Conservation (phyloP, 2,888 invertebrate genomes). For the Dicyrtomina minuta region DNA sequence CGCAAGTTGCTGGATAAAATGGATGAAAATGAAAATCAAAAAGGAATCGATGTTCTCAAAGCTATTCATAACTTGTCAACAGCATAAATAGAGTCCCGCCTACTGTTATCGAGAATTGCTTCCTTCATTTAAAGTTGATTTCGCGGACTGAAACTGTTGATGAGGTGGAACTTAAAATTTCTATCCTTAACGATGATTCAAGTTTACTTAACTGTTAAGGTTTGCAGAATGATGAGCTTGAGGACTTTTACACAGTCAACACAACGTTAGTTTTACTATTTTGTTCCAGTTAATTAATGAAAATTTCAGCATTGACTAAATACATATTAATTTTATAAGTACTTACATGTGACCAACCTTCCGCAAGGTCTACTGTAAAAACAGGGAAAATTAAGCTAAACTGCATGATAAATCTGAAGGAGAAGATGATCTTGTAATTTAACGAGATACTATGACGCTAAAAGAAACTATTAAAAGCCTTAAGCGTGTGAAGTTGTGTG, state of each 20-base stretch:
- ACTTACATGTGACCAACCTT: neutral
- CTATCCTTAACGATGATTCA: neutral
- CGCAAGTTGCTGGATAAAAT: neutral
- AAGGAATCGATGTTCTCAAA: neutral
- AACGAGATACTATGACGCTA: neutral
- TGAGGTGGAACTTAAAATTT: neutral
- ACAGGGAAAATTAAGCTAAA: neutral
- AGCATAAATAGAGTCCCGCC: neutral
- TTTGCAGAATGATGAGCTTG: neutral
- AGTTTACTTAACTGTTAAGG: neutral
- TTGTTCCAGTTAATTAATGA: too few relatives aligned
- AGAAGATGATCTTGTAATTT: neutral
- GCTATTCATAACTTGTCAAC: neutral
- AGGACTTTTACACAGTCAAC: neutral
- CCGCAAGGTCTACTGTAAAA: neutral
- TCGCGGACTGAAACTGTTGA: neutral
- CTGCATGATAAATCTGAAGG: neutral
- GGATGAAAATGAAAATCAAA: neutral
- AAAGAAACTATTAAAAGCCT: too few relatives aligned
- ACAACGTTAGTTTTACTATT: too few relatives aligned
- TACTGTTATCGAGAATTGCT: slow-evolving; percentile 5
- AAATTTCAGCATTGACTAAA: neutral
- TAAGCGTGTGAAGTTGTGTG: too few relatives aligned
- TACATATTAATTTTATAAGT: neutral
- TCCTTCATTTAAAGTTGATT: neutral